Base-by-base conservation (phyloP, 2,797 vertebrate genomes). In the Catharus ustulatus region DNA sequence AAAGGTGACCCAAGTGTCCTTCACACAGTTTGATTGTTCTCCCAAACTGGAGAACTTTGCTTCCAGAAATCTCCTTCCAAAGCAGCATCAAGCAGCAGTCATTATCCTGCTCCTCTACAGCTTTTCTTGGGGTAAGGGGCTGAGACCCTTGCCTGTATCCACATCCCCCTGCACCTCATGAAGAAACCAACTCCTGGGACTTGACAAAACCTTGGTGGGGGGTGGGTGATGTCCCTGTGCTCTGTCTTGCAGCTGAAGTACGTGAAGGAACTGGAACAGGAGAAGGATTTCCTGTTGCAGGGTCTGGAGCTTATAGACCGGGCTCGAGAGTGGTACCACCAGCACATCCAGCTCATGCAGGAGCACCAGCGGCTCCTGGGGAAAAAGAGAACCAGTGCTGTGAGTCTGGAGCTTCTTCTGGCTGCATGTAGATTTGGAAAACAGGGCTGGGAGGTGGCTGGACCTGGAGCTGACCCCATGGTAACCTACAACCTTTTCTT, bases 191-290 rank as follows among this genome's bases (percentile, higher is more conserved):
- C 43, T 75, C 26, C 46, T 76, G 43, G 38, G 42, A 57, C 63
- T 88, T 80, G 48, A 17, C 54, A 48, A 51, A 52, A 11, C 43
- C 13, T 52, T 63, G 57, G 12, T 73, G 49, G 29, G 14, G 30
- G 34, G 34, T 1, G 10, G 16, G 7, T 89, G 54, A 76, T 97
- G 91, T 27, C 4, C 32, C 19, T 63, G 27, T 15, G 7, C 71
- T 92, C 21, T 76, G 19, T 77, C 49, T 21, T 87, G 63, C 97
- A 99, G 99, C 96, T 99, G 94, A 98, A 99, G 97, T 98, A 98
- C 97, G 98, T 99, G 99, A 98, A 99, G 96, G 99, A 99, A 94
- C 97, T 99, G 98, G 99, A 99, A 96, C 99, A 98, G 96, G 99
- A 99, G 97, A 98, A 99, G 96, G 99, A 99, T 92, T 98, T 98